phyloP scores from a whole-genome alignment of 2,888 invertebrate species.

The Pyrrhosoma nymphula region DNA sequence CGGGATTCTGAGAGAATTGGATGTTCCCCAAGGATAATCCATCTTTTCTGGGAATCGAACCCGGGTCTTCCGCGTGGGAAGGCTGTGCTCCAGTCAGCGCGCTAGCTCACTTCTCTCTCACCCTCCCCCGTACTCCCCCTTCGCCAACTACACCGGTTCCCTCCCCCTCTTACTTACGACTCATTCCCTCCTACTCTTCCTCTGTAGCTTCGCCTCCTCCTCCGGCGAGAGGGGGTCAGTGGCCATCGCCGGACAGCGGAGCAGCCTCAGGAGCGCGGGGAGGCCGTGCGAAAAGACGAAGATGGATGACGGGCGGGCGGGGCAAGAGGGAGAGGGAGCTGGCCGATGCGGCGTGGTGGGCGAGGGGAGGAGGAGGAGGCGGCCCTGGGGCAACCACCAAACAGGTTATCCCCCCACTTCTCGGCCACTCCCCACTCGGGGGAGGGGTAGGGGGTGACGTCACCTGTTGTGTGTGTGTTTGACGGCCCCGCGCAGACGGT shows the following conservation, averaged over 20 bases:
- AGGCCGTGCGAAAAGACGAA: constrained; percentile 60
- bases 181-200: not conserved
- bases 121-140: too few relatives aligned
- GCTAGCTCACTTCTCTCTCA: too few relatives aligned
- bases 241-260: constrained; percentile 53
- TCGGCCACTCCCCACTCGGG: constrained; percentile 42
- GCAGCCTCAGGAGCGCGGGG: not conserved
- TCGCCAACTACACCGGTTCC: too few relatives aligned
- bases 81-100: too few relatives aligned
- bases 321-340: not conserved
- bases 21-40: too few relatives aligned
- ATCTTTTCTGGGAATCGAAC: too few relatives aligned
- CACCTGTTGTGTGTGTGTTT: constrained; percentile 30
- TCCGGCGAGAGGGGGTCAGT: constrained; percentile 41
- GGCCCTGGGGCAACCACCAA: constrained; percentile 65
- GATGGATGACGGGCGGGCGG: constrained; percentile 31
- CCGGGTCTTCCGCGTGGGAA: too few relatives aligned
- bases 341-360: not conserved
- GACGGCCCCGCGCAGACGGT: constrained; percentile 35
- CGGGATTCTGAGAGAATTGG: too few relatives aligned
- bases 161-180: too few relatives aligned
- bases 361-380: not conserved
- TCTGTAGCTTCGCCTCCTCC: not conserved
- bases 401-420: constrained; percentile 45
- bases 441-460: constrained; percentile 18